Percentiles rank a stretch among this genome's conserved stretches.
phyloP scores from a whole-genome alignment of 2,113 vertebrate species.

The Cyrtonyx montezumae region DNA sequence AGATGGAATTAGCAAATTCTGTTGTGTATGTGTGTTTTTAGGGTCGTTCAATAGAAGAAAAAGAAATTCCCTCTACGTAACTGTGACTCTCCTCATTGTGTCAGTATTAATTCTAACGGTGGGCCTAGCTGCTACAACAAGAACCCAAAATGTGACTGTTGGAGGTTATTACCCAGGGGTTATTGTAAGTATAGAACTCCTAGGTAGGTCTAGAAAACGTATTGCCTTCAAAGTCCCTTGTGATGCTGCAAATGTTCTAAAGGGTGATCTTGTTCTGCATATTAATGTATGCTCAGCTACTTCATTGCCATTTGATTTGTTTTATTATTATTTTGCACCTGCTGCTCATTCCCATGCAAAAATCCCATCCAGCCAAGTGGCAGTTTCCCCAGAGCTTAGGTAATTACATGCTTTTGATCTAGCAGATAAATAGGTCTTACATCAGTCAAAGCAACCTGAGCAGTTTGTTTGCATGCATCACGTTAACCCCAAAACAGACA shows the following conservation, averaged over 20 bases:
- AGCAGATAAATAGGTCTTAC: background rate
- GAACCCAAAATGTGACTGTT: constrained; percentile 97
- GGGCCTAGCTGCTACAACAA: constrained; percentile 94
- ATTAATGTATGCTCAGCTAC: constrained; percentile 43
- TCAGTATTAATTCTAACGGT: constrained; percentile 95
- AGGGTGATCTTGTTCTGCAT: constrained; percentile 47
- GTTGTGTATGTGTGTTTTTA: constrained; percentile 81
- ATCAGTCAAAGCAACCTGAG: background rate
- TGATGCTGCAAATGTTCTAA: constrained; percentile 40
- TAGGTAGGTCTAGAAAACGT: constrained; percentile 65
- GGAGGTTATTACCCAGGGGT: constrained; percentile 98
- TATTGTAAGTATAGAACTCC: constrained; percentile 90
- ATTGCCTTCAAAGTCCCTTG: constrained; percentile 37
- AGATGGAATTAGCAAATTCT: constrained; percentile 63
- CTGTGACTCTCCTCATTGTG: constrained; percentile 91
- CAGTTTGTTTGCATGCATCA: background rate
- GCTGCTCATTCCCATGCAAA: constrained; percentile 61
- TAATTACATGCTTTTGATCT: background rate
- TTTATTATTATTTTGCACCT: constrained; percentile 65
- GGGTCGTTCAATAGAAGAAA: constrained; percentile 96
- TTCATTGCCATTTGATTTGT: constrained; percentile 56
- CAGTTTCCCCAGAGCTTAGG: background rate
- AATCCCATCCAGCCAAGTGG: constrained; percentile 4
- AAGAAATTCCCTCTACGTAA: constrained; percentile 95
- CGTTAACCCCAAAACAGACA: background rate